phyloP scores from a whole-genome alignment of 2,797 vertebrate genomes.

The Tympanoctomys barrerae region DNA sequence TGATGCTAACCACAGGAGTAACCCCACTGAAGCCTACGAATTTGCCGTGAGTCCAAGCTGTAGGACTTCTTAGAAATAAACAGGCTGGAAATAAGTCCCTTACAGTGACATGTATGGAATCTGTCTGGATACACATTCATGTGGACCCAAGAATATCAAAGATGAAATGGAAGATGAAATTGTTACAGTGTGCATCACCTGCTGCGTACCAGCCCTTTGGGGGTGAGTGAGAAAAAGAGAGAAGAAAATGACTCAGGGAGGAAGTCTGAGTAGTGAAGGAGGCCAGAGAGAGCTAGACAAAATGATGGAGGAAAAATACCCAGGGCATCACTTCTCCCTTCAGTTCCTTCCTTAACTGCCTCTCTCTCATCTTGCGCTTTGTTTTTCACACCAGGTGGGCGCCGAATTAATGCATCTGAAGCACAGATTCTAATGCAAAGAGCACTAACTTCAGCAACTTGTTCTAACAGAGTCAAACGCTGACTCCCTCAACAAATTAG shows the following conservation, averaged over 20 bases:
- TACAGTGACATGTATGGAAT: not conserved
- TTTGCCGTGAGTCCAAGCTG: not conserved
- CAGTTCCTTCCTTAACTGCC: not conserved
- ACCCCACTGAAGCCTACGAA: constrained; percentile 33
- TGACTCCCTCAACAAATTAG: constrained; percentile 73
- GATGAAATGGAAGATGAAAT: not conserved
- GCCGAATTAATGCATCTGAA: constrained; percentile 39
- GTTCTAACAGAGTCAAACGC: constrained; percentile 71
- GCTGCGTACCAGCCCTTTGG: not conserved
- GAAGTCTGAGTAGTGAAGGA: not conserved
- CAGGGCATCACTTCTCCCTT: not conserved
- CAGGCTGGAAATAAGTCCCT: not conserved
- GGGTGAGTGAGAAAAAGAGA: not conserved
- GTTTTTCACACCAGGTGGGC: constrained; percentile 42
- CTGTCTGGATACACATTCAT: not conserved
- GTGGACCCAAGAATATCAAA: not conserved
- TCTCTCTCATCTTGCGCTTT: not conserved
- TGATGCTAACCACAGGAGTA: not conserved
- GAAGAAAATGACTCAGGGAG: not conserved
- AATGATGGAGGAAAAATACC: not conserved
- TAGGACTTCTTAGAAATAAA: constrained; percentile 46
- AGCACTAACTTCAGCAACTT: constrained; percentile 69
- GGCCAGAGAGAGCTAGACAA: not conserved
- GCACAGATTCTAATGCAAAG: constrained; percentile 51
- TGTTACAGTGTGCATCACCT: not conserved